Evolutionary conservation across 2,888 invertebrate genomes (phyloP), one percentile per base, ranked within the genome.

Genomic region (Acholoe squamosa): DNA sequence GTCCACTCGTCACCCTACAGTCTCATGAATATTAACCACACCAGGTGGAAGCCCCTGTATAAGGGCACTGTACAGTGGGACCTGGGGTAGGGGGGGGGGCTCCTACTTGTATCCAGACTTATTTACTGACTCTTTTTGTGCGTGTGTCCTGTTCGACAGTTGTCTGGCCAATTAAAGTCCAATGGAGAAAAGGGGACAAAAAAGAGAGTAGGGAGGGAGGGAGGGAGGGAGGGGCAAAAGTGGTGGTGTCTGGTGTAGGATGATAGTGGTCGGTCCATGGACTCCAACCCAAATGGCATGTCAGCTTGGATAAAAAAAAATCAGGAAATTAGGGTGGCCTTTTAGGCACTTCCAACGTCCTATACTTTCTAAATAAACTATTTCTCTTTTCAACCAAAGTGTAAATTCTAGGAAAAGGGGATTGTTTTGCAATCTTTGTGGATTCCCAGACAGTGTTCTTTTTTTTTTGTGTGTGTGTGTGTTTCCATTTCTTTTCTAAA

Each of bases 11-110:
- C 43, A 25, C 80, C 80, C 22, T 80, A 34, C 80, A 80, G 34
- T 5, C 80, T 80, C 80, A 80, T 80, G 80, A 80, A 80, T 80
- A 80, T 80, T 80, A 80, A 80, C 19, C n/a, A 33, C 34, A 34
- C 80, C 80, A 80, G 80, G 80, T 80, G 80, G 14, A 80, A 31
- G 76, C 76, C 10, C 25, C 76, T 76, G 19, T 14, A 61, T 1
- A 19, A n/a, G 61, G 61, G 25, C n/a, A n/a, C 5, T 22, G n/a
- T 19, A 25, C 10, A 3, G 16, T 76, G 76, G 76, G 76, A 5
- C 3, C 25, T 22, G 61, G 61, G 12, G 28, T 5, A 5, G 31
- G 76, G 28, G 31, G 76, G 76, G 76, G 76, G 19, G 19, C 25
- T 71, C 71, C 7, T 28, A 71, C 71, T 71, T 71, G 71, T 71